Evolutionary conservation across 2,113 vertebrate species (phyloP), one percentile per base, ranked within the genome.

Genomic region (Baryphthengus martii): DNA sequence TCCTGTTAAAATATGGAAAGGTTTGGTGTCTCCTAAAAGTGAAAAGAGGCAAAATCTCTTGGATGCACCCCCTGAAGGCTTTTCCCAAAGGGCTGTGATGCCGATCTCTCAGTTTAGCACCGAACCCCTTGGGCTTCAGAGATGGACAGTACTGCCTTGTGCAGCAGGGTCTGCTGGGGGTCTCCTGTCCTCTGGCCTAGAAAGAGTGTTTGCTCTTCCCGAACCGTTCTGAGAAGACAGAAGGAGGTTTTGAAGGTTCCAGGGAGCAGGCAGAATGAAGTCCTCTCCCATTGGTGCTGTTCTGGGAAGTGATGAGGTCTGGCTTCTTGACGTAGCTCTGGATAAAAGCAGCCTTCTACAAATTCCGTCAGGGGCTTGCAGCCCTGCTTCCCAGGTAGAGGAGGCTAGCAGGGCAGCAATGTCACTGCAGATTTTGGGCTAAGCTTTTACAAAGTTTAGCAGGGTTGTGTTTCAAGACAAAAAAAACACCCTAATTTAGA

Each of bases 121-220:
- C 1, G 1, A 3, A 3, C 10, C 5, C 4, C 0, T 35, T 0
- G 0, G 14, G 31, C 2, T 1, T 74, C 59, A 31, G 45, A 71
- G 8, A 29, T 29, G 2, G 3, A 44, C 0, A 1, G 18, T 45
- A 24, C 50, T 61, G 20, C 24, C 31, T 82, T n/a, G 23, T 40
- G 39, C 44, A 35, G 2, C 1, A 0, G 31, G 3, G 3, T 77
- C 17, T n/a, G 26, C 45, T 42, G 12, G 17, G 28, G 2, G 14
- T 72, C 35, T 74, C 20, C 40, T 35, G 6, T 66, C n/a, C 59
- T 73, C 33, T 52, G 29, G 20, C 2, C 2, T n/a, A 12, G 12
- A 6, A 17, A n/a, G 44, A 42, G 12, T 6, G 4, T 67, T 87
- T 59, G 2, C 16, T 61, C 24, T 39, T 74, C 29, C 35, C 28